Conservation (phyloP, 2,888 invertebrate genomes). For the Halictus quadricinctus region DNA sequence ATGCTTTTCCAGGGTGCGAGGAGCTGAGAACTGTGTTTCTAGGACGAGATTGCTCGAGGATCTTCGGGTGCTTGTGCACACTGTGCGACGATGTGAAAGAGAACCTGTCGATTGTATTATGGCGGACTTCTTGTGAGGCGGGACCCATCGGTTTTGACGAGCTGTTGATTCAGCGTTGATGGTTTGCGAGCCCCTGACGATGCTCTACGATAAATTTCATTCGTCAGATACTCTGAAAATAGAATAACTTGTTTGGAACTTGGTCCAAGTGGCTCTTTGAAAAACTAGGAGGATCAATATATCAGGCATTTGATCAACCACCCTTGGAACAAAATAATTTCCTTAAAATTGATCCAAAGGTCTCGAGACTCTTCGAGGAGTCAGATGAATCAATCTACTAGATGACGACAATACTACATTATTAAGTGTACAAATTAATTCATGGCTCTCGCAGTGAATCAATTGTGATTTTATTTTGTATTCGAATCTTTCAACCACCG, state of each 20-base stretch:
- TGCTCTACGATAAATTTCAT: background rate
- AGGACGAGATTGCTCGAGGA: background rate
- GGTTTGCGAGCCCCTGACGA: background rate
- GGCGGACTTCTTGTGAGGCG: background rate
- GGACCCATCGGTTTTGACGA: background rate
- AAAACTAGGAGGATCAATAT: background rate
- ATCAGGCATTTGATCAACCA: too few relatives aligned
- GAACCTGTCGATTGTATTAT: background rate
- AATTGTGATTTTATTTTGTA: background rate
- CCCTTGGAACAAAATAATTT: too few relatives aligned
- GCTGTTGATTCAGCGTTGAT: background rate
- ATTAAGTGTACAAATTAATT: background rate
- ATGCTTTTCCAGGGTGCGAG: conserved; percentile 1
- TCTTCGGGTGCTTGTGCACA: background rate
- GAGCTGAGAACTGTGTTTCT: background rate
- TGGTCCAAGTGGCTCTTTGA: background rate
- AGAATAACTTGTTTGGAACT: background rate
- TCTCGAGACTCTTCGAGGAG: too few relatives aligned
- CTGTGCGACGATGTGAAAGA: background rate
- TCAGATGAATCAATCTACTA: background rate
- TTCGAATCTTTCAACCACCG: background rate
- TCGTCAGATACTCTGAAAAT: background rate
- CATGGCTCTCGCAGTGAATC: background rate
- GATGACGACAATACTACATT: background rate
- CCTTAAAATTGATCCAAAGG: too few relatives aligned